Conservation (phyloP, 2,888 invertebrate genomes). For the Drosophila prostipennis region DNA sequence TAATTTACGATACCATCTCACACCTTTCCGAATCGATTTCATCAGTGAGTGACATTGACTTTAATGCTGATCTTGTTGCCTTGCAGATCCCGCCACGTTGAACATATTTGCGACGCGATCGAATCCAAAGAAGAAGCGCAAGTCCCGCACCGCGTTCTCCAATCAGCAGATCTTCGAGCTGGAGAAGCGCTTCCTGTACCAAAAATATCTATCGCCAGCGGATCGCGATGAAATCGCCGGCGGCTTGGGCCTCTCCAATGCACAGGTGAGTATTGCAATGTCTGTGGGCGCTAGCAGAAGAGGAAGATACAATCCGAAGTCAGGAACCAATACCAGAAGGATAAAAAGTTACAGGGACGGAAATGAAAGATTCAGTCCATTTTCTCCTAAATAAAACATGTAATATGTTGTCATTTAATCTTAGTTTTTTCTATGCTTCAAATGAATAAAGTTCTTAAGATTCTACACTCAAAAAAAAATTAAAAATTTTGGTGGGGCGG, state of each 20-base stretch:
- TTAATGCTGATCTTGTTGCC: conserved; percentile 13
- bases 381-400: too few species aligned
- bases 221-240: conserved; percentile 98
- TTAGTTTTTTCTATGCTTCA: background rate
- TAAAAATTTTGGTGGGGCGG: too few species aligned
- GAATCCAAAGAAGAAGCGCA: conserved; percentile 97
- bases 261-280: conserved; percentile 87
- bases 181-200: conserved; percentile 98
- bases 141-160: conserved; percentile 98
- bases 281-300: background rate
- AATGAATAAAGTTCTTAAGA: background rate
- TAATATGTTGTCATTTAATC: background rate
- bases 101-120: conserved; percentile 95
- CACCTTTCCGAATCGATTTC: conserved; percentile 24
- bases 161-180: conserved; percentile 99
- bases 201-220: conserved; percentile 98
- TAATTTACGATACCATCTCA: conserved; percentile 35
- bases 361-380: too few species aligned
- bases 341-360: too few species aligned
- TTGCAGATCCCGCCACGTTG: conserved; percentile 93
- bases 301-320: background rate
- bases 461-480: too few species aligned
- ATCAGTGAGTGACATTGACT: background rate
- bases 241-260: conserved; percentile 96
- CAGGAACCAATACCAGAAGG: background rate